Percentiles rank a stretch among this genome's conserved stretches.
phyloP scores from a whole-genome alignment of 2,113 vertebrate genomes.

The Phocoena sinus region DNA sequence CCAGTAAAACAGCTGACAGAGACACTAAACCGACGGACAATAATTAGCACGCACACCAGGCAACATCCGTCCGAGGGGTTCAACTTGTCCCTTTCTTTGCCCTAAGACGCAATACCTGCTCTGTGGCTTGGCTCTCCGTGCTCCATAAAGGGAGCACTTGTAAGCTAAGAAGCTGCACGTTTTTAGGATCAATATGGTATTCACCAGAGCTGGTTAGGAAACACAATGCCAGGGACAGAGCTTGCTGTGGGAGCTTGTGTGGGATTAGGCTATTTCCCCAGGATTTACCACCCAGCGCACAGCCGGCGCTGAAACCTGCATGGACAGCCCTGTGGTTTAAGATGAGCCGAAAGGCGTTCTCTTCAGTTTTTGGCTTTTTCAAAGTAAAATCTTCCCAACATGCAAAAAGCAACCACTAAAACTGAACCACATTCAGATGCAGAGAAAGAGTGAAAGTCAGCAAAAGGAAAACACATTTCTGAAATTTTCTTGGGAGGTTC shows the following conservation, averaged over 20 bases:
- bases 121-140: background rate
- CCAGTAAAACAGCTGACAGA: conserved; percentile 12
- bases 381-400: background rate
- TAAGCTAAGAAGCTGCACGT: background rate
- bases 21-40: background rate
- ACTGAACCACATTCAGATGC: background rate
- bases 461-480: background rate
- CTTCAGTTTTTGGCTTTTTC: background rate
- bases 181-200: background rate
- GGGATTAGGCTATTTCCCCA: background rate
- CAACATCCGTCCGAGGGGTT: accelerated
- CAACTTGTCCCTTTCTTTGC: background rate
- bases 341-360: accelerated
- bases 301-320: accelerated
- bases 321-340: accelerated
- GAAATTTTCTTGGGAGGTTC: background rate
- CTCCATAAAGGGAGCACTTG: background rate
- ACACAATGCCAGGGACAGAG: background rate
- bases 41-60: background rate
- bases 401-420: background rate
- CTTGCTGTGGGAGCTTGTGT: background rate
- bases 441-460: background rate
- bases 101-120: background rate
- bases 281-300: background rate
- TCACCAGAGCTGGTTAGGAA: background rate